Conservation (phyloP, 1,140 invertebrate species). For the Bombus waltoni region DNA sequence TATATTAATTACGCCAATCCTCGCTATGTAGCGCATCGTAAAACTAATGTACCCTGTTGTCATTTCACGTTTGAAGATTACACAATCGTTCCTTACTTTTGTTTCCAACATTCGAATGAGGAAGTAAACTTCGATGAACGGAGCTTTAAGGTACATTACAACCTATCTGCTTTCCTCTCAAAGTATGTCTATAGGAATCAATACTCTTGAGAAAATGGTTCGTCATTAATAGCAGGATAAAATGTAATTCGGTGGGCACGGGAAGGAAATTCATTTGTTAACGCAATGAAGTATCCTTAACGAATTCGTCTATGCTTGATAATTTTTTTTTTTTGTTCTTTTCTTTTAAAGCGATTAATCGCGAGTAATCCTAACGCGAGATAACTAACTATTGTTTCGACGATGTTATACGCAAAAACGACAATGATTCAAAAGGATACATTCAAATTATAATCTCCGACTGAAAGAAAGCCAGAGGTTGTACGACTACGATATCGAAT, state of each 20-base stretch:
- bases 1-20: slow-evolving; percentile 14
- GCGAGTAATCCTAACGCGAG: slow-evolving; percentile 22
- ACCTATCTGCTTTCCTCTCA: slow-evolving; percentile 10
- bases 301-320: slow-evolving; percentile 3
- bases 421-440: not conserved
- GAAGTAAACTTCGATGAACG: not conserved
- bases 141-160: slow-evolving; percentile 12
- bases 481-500: not conserved
- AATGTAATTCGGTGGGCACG: slow-evolving; percentile 29
- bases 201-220: slow-evolving; percentile 22
- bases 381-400: slow-evolving; percentile 14
- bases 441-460: not conserved
- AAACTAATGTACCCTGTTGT: slow-evolving; percentile 61
- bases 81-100: slow-evolving; percentile 7
- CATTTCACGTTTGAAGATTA: slow-evolving; percentile 24
- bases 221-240: slow-evolving; percentile 23
- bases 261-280: slow-evolving; percentile 30
- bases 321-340: not conserved
- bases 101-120: not conserved
- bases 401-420: not conserved
- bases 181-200: slow-evolving; percentile 6
- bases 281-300: slow-evolving; percentile 25
- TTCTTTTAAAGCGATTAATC: slow-evolving; percentile 29
- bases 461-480: not conserved
- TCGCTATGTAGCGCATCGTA: slow-evolving; percentile 11